Conservation (phyloP, 2,113 vertebrate genomes). For the Stegastes partitus region DNA sequence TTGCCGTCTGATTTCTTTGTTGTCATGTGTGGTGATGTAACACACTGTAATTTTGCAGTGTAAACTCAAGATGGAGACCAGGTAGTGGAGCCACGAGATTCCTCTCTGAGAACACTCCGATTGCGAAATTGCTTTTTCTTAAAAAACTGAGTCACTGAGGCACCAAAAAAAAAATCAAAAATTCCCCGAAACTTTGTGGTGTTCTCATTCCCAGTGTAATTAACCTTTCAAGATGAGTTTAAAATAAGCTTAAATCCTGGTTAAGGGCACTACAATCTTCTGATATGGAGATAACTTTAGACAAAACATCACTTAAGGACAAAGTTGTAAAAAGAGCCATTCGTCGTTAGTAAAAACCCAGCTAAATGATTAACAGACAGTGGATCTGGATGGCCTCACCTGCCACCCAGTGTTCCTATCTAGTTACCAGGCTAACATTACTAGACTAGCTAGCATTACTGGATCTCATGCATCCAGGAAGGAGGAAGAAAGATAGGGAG, state of each 20-base stretch:
- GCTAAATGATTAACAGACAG: conserved; percentile 68
- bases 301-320: not conserved
- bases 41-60: conserved; percentile 69
- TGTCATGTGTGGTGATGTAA: conserved; percentile 77
- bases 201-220: not conserved
- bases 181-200: not conserved
- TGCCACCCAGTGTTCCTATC: conserved; percentile 64
- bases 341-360: conserved; percentile 14
- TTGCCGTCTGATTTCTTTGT: conserved; percentile 61
- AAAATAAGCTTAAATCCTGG: not conserved
- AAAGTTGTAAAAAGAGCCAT: conserved; percentile 16
- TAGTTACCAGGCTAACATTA: conserved; percentile 74
- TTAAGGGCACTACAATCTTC: too few relatives aligned
- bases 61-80: conserved; percentile 58
- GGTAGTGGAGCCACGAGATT: conserved; percentile 26
- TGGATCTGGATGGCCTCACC: conserved; percentile 32
- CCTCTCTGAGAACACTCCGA: conserved; percentile 24
- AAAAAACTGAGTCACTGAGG: conserved; percentile 3
- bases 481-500: conserved; percentile 1
- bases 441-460: conserved; percentile 69
- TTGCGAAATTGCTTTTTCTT: conserved; percentile 16
- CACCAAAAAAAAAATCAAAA: not conserved
- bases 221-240: conserved; percentile 5
- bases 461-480: conserved; percentile 42
- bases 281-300: not conserved